These are phyloP conservation scores for Alces alces DNA, from an alignment of 2,113 vertebrate genomes.

Conservation along the genomic window DNA sequence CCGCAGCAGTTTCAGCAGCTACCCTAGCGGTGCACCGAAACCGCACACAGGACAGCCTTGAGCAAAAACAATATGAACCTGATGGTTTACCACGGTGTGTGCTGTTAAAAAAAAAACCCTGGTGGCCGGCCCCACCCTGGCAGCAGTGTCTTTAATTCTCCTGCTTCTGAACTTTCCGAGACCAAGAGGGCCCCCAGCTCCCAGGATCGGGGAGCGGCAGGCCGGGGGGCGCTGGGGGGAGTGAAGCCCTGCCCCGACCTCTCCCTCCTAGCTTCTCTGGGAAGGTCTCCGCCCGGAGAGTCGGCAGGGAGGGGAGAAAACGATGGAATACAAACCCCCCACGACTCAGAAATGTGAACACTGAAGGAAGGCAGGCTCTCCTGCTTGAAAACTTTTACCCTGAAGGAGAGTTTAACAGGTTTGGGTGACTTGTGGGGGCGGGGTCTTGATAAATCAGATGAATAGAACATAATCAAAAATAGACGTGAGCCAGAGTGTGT, in stretches of 20 bases:
- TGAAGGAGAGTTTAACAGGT: neutral
- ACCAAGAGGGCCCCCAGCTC: neutral
- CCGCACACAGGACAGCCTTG: conserved; percentile 79
- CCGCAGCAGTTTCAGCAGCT: conserved; percentile 88
- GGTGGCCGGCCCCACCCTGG: conserved; percentile 76
- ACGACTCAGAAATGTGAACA: neutral
- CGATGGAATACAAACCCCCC: neutral
- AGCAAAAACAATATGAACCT: conserved; percentile 79
- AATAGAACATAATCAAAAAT: neutral
- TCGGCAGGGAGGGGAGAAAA: neutral
- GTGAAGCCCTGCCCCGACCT: neutral
- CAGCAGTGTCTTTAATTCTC: conserved; percentile 64
- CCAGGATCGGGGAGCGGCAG: neutral
- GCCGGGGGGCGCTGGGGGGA: neutral
- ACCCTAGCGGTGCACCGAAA: conserved; percentile 83
- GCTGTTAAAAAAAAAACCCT: conserved; percentile 66
- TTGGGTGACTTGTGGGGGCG: neutral
- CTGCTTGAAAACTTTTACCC: neutral
- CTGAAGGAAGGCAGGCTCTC: neutral
- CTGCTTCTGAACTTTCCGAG: neutral
- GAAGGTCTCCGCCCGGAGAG: neutral
- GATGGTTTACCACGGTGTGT: conserved; percentile 79
- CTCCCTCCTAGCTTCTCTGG: neutral
- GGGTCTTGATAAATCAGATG: neutral
- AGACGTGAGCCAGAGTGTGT: neutral